phyloP scores from a whole-genome alignment of 92 coral and sea anemone genomes.

The Parazoanthus atlanticus region DNA sequence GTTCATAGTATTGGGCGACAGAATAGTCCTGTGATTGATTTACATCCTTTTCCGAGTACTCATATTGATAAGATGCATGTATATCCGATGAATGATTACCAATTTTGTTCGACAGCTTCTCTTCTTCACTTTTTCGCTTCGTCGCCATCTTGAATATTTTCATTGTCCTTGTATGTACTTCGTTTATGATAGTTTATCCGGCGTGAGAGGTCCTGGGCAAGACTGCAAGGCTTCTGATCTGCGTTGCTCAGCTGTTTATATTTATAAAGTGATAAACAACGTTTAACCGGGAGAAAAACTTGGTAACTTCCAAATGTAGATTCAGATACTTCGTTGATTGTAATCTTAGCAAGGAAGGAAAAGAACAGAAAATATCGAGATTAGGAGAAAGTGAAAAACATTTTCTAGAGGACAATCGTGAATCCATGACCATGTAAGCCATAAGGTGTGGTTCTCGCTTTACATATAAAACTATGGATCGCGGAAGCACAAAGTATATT shows the following conservation, averaged over 20 bases:
- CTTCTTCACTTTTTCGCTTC: slow-evolving; percentile 50
- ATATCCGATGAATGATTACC: neutral
- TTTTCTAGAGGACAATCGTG: too few species aligned
- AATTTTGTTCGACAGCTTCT: neutral
- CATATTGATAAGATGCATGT: neutral
- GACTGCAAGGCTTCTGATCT: too few species aligned
- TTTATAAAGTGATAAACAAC: too few species aligned
- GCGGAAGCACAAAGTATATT: slow-evolving; percentile 34
- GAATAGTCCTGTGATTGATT: neutral
- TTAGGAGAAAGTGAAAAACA: too few species aligned
- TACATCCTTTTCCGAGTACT: neutral
- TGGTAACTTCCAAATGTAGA: too few species aligned
- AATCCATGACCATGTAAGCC: too few species aligned
- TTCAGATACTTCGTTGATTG: too few species aligned
- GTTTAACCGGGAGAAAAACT: too few species aligned
- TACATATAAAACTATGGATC: neutral
- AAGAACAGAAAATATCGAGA: too few species aligned
- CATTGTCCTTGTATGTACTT: neutral
- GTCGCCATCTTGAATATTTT: slow-evolving; percentile 71
- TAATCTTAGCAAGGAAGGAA: too few species aligned
- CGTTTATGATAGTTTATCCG: slow-evolving; percentile 6
- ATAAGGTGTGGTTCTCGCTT: neutral
- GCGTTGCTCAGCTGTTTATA: too few species aligned
- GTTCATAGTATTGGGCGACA: neutral
- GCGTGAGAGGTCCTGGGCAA: too few species aligned